Evolutionary conservation across 2,797 vertebrate genomes (phyloP).

Genomic region (Heterohyrax brucei): DNA sequence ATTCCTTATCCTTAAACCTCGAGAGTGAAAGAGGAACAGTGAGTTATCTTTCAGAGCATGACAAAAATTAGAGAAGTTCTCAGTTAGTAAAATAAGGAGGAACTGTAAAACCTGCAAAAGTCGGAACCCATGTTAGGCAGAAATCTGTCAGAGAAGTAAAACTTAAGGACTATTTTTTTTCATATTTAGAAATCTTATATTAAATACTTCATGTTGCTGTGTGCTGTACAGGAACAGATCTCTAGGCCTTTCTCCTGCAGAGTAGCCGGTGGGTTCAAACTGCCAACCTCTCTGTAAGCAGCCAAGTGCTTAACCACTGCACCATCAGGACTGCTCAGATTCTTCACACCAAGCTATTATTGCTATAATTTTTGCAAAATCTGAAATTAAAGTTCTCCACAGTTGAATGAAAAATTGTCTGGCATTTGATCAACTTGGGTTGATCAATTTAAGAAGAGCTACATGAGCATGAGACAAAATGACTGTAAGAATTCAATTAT

Average conservation of each 20-base stretch:
- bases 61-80: not conserved
- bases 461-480: slow-evolving; percentile 34
- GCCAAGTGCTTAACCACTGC: no score
- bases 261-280: no score
- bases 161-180: not conserved
- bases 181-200: not conserved
- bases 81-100: not conserved
- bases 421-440: not conserved
- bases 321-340: no score
- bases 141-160: not conserved
- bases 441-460: not conserved
- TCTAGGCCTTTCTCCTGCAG: no score
- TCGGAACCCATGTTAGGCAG: not conserved
- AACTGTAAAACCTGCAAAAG: not conserved
- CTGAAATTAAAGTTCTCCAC: slow-evolving; percentile 58
- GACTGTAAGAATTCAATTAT: slow-evolving; percentile 42
- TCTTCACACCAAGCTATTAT: not conserved
- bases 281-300: no score
- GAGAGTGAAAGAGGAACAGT: not conserved
- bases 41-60: slow-evolving; percentile 37
- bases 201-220: not conserved
- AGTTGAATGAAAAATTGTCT: slow-evolving; percentile 32
- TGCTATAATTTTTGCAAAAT: not conserved
- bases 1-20: slow-evolving; percentile 20
- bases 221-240: no score